Percentiles rank a stretch among this genome's conserved stretches.
phyloP scores from a whole-genome alignment of 1,140 invertebrate genomes.

The Drosophila elegans region DNA sequence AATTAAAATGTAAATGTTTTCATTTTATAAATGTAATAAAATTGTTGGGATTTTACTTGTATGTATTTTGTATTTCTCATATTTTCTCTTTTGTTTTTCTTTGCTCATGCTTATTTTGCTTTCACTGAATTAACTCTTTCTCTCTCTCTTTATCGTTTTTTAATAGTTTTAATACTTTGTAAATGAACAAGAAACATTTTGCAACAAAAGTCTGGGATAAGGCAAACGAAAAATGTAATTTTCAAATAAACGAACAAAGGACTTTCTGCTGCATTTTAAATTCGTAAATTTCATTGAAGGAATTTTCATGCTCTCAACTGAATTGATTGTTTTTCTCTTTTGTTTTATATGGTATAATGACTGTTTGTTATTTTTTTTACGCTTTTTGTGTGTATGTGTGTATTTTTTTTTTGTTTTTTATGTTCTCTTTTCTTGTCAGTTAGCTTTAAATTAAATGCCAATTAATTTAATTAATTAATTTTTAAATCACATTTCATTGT shows the following conservation, averaged over 20 bases:
- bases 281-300: slow-evolving; percentile 83
- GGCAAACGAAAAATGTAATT: slow-evolving; percentile 37
- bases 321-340: slow-evolving; percentile 31
- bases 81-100: slow-evolving; percentile 52
- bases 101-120: slow-evolving; percentile 54
- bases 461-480: slow-evolving; percentile 84
- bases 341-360: slow-evolving; percentile 76
- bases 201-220: slow-evolving; percentile 48
- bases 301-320: slow-evolving; percentile 75
- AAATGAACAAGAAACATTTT: slow-evolving; percentile 71
- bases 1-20: slow-evolving; percentile 83
- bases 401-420: slow-evolving; percentile 41
- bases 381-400: slow-evolving; percentile 38
- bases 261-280: slow-evolving; percentile 65
- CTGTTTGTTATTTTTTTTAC: slow-evolving; percentile 72
- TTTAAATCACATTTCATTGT: slow-evolving; percentile 84
- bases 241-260: slow-evolving; percentile 46
- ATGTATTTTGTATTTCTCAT: slow-evolving; percentile 52
- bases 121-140: slow-evolving; percentile 10
- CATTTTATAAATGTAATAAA: slow-evolving; percentile 84
- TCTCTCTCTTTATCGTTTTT: slow-evolving; percentile 5
- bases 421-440: slow-evolving; percentile 34
- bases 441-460: slow-evolving; percentile 81
- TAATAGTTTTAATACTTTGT: slow-evolving; percentile 71
- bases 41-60: slow-evolving; percentile 74